phyloP scores from a whole-genome alignment of 1,140 invertebrate species.

The Polypedilum pembai region DNA sequence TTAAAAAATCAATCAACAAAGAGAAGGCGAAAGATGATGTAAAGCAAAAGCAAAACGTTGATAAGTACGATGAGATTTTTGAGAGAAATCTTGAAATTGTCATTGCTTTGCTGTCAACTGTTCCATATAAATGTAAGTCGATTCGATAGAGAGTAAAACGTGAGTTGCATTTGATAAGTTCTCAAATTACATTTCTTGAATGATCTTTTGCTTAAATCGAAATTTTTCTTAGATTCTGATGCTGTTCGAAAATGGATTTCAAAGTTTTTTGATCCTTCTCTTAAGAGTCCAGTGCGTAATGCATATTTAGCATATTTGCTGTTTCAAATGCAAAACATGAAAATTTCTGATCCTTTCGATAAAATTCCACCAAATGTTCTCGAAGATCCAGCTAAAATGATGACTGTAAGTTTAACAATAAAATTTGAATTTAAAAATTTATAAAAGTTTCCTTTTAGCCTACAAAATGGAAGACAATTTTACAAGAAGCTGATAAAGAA shows the following conservation, averaged over 20 bases:
- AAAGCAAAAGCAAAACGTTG: no score
- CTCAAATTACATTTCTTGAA: background rate
- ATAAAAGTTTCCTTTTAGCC: background rate
- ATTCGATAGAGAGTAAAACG: background rate
- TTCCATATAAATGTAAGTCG: background rate
- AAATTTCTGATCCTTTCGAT: background rate
- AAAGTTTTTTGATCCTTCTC: background rate
- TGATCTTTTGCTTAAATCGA: background rate
- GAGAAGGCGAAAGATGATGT: no score
- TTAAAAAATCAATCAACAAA: no score
- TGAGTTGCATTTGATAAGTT: background rate
- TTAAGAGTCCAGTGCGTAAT: background rate
- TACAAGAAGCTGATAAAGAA: background rate
- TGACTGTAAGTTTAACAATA: background rate
- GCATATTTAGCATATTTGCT: background rate
- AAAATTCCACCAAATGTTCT: background rate
- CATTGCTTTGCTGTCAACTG: background rate
- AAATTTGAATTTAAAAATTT: background rate
- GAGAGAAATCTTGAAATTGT: background rate
- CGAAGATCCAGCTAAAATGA: background rate
- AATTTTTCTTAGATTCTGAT: background rate
- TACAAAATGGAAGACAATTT: background rate
- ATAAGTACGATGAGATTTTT: background rate
- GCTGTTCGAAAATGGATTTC: background rate
- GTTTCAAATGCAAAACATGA: constrained; percentile 9